Evolutionary conservation across 1,140 invertebrate species (phyloP), one percentile per base, ranked within the genome.

Genomic region (Apocrypta bakeri): DNA sequence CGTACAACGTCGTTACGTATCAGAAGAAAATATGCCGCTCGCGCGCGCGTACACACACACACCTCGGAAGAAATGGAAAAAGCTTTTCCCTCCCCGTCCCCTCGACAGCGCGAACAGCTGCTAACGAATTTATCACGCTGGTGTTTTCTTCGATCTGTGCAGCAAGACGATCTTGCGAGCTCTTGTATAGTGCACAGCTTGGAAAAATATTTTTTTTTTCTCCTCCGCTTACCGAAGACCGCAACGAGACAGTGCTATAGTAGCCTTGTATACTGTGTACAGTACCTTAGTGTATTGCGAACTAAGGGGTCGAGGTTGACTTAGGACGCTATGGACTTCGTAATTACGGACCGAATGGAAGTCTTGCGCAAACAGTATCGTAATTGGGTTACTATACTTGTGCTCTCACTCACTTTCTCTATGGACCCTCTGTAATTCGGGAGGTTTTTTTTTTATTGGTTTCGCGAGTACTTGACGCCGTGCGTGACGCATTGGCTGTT

Each of bases 331-430:
- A n/a, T 66, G 71, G 82, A 86, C 82, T 84, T 84, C 76, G 85
- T 86, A 88, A 88, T 87, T 88, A 87, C 84, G 83, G 1, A 21
- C 2, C 33, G 48, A 72, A 79, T 81, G 48, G 86, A 87, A 86
- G 85, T 82, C 85, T 83, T 85, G 81, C 63, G 83, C 81, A 87
- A 86, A 86, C 84, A 88, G 21, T 68, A 73, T 84, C 63, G 73
- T 86, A 88, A 88, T 87, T 86, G 85, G 83, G 79, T 88, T 86
- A 85, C 75, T 66, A 66, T 61, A 4, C n/a, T 33, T 25, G 17
- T 14, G 31, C 68, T 25, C 27, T 27, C 12, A n/a, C n/a, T n/a
- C n/a, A n/a, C n/a, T n/a, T n/a, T 48, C 27, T 14, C 42, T 27
- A 6, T 31, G 73, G 42, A 75, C 24, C 73, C 73, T 25, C 27